These are phyloP conservation scores for Nebria salina DNA, from an alignment of 2,888 invertebrate genomes.

Conservation along the genomic window DNA sequence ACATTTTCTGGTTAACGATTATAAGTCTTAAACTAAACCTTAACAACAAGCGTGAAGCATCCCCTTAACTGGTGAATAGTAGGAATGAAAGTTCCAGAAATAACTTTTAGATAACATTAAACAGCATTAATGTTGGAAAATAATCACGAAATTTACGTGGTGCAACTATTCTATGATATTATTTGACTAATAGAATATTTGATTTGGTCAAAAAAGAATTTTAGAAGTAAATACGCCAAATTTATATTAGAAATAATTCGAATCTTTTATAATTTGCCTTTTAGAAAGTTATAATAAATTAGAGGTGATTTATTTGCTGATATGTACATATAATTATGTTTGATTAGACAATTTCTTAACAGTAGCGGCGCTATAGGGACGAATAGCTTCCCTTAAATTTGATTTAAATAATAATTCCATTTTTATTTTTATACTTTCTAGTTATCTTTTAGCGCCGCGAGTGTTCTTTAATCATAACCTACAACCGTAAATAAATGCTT, in stretches of 20 bases:
- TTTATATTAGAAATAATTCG: constrained; percentile 20
- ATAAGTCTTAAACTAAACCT: too few species aligned
- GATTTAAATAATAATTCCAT: neutral
- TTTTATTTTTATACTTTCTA: neutral
- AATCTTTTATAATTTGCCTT: constrained; percentile 10
- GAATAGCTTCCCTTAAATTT: neutral
- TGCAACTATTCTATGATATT: neutral
- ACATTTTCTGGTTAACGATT: too few species aligned
- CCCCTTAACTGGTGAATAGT: too few species aligned
- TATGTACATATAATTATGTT: neutral
- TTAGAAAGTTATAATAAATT: neutral
- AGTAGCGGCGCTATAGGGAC: neutral
- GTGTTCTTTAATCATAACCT: neutral
- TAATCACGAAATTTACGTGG: neutral
- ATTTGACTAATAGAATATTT: neutral
- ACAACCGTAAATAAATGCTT: constrained; percentile 26
- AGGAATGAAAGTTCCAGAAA: too few species aligned
- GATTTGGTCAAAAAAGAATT: neutral
- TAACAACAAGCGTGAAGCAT: too few species aligned
- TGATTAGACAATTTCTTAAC: neutral
- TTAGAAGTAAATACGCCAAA: constrained; percentile 16
- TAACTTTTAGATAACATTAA: too few species aligned
- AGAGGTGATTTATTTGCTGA: neutral
- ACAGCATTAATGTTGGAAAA: too few species aligned
- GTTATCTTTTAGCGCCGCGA: neutral